Base-by-base conservation (phyloP, 1,140 invertebrate species). In the Panagrolaimus sp. region DNA sequence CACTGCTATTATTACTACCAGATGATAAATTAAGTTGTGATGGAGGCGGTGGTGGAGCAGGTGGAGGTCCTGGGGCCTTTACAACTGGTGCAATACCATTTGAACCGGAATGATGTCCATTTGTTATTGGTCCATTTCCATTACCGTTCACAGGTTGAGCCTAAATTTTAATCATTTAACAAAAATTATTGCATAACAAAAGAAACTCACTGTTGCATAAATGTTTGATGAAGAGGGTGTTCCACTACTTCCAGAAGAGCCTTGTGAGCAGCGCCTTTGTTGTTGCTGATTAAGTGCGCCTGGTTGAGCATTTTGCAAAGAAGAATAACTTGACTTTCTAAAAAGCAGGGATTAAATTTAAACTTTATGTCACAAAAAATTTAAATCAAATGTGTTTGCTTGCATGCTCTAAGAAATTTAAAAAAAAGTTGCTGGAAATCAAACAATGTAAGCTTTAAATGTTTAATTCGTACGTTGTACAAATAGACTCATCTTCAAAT, bases 211-310 rank as follows among this genome's bases (percentile, higher is more conserved):
- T 25, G 51, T 57, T 25, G 51, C 51, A 27, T 57, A 57, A 57
- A 57, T 57, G 27, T 57, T 57, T 20, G 51, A 25, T 27, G 51
- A 57, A 27, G 51, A 57, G n/a, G 51, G 27, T 27, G 20, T 20
- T 27, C 51, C 51, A 57, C 51, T 57, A 27, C 51, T 57, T 57
- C 51, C 51, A 27, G 51, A 57, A 25, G 51, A 57, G 51, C 51
- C 51, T 25, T 57, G 20, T 27, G 51, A 57, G 51, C 51, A 57
- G 13, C 51, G 51, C 2, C 51, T 20, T 57, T 57, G 51, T 57
- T 57, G 51, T 27, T 57, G 51, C 20, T 57, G 47, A n/a, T 48
- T 14, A 14, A 48, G 51, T 20, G 20, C 51, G 51, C 51, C 27
- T 9, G 51, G 51, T 57, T 20, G 51, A 11, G n/a, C n/a, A 27